Base-by-base conservation (phyloP, 2,888 invertebrate genomes). In the Zygaena filipendulae region DNA sequence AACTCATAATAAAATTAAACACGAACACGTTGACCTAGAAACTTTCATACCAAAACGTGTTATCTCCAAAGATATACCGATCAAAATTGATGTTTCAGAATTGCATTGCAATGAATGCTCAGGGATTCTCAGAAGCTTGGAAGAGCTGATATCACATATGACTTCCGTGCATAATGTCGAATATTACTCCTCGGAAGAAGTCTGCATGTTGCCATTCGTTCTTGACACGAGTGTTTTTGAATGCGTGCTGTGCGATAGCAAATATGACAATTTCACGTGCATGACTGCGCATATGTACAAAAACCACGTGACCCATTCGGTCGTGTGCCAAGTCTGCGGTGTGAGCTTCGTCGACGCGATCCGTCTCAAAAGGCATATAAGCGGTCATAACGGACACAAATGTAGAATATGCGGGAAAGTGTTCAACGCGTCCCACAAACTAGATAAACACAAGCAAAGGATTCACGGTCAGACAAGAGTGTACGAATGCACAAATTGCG, bases 321-420 rank as follows among this genome's bases (percentile, higher is more conserved):
- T 41, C n/a, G 53, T 74, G 2, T 74, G 74, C 25, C 66, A 70
- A 27, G 54, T 59, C 0, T 72, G 74, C 27, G 74, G 74, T 0
- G 9, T 51, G 0, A 58, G 67, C 27, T 71, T 70, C 30, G 59
- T 57, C 10, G 54, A 56, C 30, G 51, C 55, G 13, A 42, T 53
- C 2, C 48, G 66, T 3, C 38, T 74, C 11, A 62, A 61, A 14
- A 45, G 66, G 9, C 72, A 74, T 23, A 57, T 66, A 1, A 54
- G 38, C 2, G 51, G 50, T 10, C 72, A 72, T 20, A 33, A 52
- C 0, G 67, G 59, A 0, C 53, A 52, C 21, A 43, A 43, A 4
- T 72, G 72, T 26, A 47, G 49, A 0, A 18, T 54, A 7, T 84
- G 84, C 36, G 64, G 64, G 0, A 81, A 74, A 39, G 57, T 71